Evolutionary conservation across 2,888 invertebrate species (phyloP).

Genomic region (Tetragonula carbonaria): DNA sequence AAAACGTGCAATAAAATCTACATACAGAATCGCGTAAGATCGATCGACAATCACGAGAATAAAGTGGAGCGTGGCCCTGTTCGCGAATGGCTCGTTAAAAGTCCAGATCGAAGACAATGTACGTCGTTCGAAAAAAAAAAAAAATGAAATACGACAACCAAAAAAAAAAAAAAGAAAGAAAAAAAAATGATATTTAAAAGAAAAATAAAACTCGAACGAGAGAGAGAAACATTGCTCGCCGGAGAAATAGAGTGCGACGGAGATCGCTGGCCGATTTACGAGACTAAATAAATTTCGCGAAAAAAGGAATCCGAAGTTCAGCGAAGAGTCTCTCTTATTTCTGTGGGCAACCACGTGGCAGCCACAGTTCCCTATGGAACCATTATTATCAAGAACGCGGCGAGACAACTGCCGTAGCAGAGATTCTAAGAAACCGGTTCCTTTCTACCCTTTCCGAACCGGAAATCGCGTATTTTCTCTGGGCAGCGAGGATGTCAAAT

Average conservation of each 20-base stretch:
- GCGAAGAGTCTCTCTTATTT: constrained; percentile 40
- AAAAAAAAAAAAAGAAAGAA: too few relatives aligned
- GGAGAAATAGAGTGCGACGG: constrained; percentile 56
- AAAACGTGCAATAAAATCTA: neutral
- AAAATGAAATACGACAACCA: too few relatives aligned
- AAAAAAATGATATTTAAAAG: too few relatives aligned
- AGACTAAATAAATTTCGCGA: constrained; percentile 66
- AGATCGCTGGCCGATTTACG: constrained; percentile 60
- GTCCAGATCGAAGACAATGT: constrained; percentile 24
- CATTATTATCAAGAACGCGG: constrained; percentile 68
- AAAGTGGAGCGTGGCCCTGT: constrained; percentile 28
- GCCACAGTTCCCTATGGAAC: constrained; percentile 50
- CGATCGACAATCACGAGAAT: constrained; percentile 1
- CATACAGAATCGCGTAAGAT: neutral
- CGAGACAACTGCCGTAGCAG: constrained; percentile 56
- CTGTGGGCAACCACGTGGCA: constrained; percentile 34
- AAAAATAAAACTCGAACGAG: too few relatives aligned
- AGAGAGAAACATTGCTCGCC: neutral
- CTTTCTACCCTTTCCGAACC: constrained; percentile 19
- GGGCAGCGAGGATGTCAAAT: constrained; percentile 24
- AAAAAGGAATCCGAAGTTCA: constrained; percentile 49
- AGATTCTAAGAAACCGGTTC: constrained; percentile 55
- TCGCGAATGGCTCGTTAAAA: constrained; percentile 25
- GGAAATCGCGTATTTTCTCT: constrained; percentile 37
- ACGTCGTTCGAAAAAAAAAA: constrained; percentile 24